Conservation (phyloP, 1,140 invertebrate genomes). For the Tachypleus tridentatus region DNA sequence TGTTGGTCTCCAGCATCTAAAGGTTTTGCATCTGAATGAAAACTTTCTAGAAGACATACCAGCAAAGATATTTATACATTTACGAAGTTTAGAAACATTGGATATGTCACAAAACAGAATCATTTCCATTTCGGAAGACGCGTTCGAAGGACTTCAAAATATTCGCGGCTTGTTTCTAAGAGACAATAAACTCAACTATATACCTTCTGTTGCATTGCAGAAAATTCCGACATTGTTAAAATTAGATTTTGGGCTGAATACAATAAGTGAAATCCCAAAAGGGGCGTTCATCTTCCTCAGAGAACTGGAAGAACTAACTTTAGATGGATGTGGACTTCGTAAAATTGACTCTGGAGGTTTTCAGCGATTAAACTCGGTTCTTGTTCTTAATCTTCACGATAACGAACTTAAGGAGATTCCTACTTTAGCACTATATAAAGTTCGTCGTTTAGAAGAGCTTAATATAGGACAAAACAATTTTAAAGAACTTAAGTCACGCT, state of each 20-base stretch:
- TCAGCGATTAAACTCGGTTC: slow-evolving; percentile 45
- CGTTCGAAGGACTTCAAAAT: slow-evolving; percentile 61
- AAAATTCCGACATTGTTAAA: slow-evolving; percentile 43
- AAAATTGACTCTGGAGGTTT: slow-evolving; percentile 51
- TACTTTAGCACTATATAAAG: slow-evolving; percentile 59
- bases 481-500: slow-evolving; percentile 50
- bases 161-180: slow-evolving; percentile 66
- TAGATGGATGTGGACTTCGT: slow-evolving; percentile 56
- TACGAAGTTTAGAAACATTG: slow-evolving; percentile 64
- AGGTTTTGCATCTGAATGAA: slow-evolving; percentile 61
- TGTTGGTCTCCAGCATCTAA: slow-evolving; percentile 46
- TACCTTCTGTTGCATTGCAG: slow-evolving; percentile 49
- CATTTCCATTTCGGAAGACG: slow-evolving; percentile 57
- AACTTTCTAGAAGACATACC: slow-evolving; percentile 69
- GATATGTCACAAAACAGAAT: slow-evolving; percentile 79
- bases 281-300: slow-evolving; percentile 44
- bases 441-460: slow-evolving; percentile 58
- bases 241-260: slow-evolving; percentile 67
- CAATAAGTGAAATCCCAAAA: slow-evolving; percentile 49
- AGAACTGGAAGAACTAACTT: slow-evolving; percentile 53
- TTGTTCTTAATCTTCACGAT: slow-evolving; percentile 55
- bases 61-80: slow-evolving; percentile 55
- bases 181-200: slow-evolving; percentile 61
- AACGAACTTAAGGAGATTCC: slow-evolving; percentile 59
- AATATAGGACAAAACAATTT: slow-evolving; percentile 72